Percentiles rank a stretch among this genome's conserved stretches.
These are phyloP conservation scores for Protodeltote pygarga DNA, from an alignment of 2,888 invertebrate species.

Conservation along the genomic window DNA sequence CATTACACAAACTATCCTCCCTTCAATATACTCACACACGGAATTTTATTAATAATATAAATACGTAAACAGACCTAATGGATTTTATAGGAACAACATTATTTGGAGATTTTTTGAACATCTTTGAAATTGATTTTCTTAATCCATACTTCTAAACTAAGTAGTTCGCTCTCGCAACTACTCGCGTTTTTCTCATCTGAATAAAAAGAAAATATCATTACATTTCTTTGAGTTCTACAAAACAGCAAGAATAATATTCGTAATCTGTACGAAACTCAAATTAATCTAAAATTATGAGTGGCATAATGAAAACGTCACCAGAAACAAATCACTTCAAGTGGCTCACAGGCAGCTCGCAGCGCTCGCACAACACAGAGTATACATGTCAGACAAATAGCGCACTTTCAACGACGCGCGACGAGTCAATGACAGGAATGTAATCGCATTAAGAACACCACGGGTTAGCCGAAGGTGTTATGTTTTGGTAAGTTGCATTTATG, in stretches of 20 bases:
- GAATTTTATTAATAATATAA: constrained; percentile 32
- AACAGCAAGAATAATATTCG: constrained; percentile 10
- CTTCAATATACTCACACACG: constrained; percentile 10
- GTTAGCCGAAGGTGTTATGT: too few species aligned
- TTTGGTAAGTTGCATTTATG: too few species aligned
- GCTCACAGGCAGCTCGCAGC: constrained; percentile 16
- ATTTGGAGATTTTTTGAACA: too few species aligned
- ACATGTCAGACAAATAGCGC: not conserved
- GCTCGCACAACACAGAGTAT: not conserved
- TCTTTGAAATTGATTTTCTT: too few species aligned
- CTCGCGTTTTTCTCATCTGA: too few species aligned
- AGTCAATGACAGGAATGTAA: too few species aligned
- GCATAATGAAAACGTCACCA: constrained; percentile 42
- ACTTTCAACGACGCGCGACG: too few species aligned
- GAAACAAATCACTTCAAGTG: constrained; percentile 41
- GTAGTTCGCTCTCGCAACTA: too few species aligned
- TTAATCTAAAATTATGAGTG: constrained; percentile 23
- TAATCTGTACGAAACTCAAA: constrained; percentile 3
- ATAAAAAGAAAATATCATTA: too few species aligned
- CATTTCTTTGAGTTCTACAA: too few species aligned
- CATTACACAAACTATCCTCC: constrained; percentile 38
- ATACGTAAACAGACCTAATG: constrained; percentile 30
- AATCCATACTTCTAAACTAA: too few species aligned
- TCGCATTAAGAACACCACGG: too few species aligned
- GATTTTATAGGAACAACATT: constrained; percentile 9